Evolutionary conservation across 2,888 invertebrate genomes (phyloP), one percentile per base, ranked within the genome.

Genomic region (Phoenoteleia sp.): DNA sequence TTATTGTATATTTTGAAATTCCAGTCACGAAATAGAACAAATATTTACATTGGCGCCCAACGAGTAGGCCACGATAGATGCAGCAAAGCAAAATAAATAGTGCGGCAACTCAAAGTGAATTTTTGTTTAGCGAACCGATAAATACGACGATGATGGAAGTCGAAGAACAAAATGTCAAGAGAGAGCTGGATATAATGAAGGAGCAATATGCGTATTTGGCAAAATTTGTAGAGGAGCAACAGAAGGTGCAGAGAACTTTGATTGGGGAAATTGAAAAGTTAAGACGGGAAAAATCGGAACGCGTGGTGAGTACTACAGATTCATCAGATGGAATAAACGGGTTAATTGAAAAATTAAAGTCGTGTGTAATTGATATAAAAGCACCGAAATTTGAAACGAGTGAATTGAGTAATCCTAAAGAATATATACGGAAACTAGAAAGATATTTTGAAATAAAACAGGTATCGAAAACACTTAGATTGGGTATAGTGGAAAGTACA

Each of bases 351-450:
- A 33, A 33, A 33, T 25, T 54, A 52, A 52, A n/a, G 27, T 23
- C 15, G 3, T 49, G 47, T 49, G 21, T 49, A 49, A 21, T 49
- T 21, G 47, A 49, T 23, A 23, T 49, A 21, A 49, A 49, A 49
- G 3, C 23, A 3, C 47, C 47, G 13, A 23, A 6, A 11, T 49
- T 49, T 49, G 47, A 49, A 49, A 13, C 21, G 9, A 21, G 23
- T 7, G 47, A 49, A 23, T 9, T 23, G 6, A 23, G 11, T 3
- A 47, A 21, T 42, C 36, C 42, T 13, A 39, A 25, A 42, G 62
- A 62, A 4, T 62, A 62, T 42, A 62, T 42, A 4, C 15, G 21
- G 5, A 62, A 62, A 11, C n/a, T 66, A 9, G 66, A 66, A 49
- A 47, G 49, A 21, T 66, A 66, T 49, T 66, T 66, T 15, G 13